These are phyloP conservation scores for Anagyrus pseudococci DNA, from an alignment of 2,888 invertebrate genomes.

Conservation along the genomic window DNA sequence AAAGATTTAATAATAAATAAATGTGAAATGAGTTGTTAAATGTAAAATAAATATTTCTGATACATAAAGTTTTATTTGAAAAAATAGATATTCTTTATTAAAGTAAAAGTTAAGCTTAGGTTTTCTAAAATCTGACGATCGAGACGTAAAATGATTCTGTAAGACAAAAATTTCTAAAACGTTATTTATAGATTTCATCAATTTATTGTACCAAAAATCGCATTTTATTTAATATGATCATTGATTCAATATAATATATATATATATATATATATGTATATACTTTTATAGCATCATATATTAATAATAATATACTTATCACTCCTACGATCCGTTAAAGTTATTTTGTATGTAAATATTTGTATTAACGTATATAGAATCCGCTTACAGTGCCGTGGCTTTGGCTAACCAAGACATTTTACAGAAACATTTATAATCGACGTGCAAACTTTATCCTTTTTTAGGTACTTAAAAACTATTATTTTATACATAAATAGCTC, in stretches of 20 bases:
- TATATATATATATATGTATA: conserved; percentile 15
- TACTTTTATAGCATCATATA: conserved; percentile 33
- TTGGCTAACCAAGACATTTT: conserved; percentile 28
- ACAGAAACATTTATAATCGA: conserved; percentile 38
- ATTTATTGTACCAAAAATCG: conserved; percentile 41
- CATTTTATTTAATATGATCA: conserved; percentile 37
- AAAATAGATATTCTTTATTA: no score
- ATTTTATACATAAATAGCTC: conserved; percentile 35
- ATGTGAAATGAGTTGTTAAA: no score
- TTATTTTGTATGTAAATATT: conserved; percentile 39
- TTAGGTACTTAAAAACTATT: no score
- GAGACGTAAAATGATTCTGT: no score
- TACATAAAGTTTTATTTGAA: no score
- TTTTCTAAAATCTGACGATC: no score
- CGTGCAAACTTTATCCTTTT: conserved; percentile 30
- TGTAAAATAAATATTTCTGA: no score
- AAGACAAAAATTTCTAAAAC: no score
- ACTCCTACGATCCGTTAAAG: conserved; percentile 36
- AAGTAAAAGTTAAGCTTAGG: no score
- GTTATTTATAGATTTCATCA: conserved; percentile 29
- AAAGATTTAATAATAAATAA: no score
- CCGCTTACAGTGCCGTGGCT: conserved; percentile 33
- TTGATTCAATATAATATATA: conserved; percentile 36
- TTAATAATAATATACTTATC: conserved; percentile 39
- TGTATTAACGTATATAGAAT: conserved; percentile 34